Base-by-base conservation (phyloP, 2,888 invertebrate species). In the Buathra laborator region DNA sequence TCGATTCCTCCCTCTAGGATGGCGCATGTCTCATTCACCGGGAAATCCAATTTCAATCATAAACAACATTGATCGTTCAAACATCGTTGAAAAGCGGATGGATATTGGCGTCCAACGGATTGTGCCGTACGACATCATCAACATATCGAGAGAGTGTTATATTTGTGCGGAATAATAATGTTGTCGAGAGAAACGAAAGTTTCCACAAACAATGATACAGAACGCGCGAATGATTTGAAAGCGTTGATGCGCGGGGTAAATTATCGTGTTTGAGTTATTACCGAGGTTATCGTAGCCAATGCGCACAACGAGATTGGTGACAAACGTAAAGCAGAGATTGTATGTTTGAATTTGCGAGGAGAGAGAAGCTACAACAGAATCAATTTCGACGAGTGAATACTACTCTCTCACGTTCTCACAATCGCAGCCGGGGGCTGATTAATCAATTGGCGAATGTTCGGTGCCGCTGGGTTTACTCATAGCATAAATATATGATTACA, bases 401-500 rank as follows among this genome's bases (percentile, higher is more conserved):
- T 10, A 51, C 43, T 16, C 24, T 48, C 7, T 74, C 74, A 24
- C 62, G 72, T 62, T 78, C 77, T 62, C 29, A 48, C 68, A 59
- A 68, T 67, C 64, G 19, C 62, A 53, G 43, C 68, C 70, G 62
- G 77, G 37, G 37, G 37, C 37, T 37, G 37, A 75, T 83, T 66
- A 83, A 83, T 74, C 62, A 77, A 77, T 81, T 77, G 74, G 53
- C 44, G 75, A 80, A 71, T 53, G 46, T 70, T 56, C 59, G 48
- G 48, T 62, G 24, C 67, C 43, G 19, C 37, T 37, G 68, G 71
- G 62, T 74, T 79, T 70, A 19, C 59, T 68, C 79, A 48, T 68
- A 74, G 43, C 83, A 79, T 75, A 79, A 83, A 83, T 78, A 70
- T 79, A 78, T 83, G 78, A 83, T 83, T 83, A 79, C 74, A 68